Base-by-base conservation (phyloP, 2,113 vertebrate genomes). In the Ciconia boyciana region DNA sequence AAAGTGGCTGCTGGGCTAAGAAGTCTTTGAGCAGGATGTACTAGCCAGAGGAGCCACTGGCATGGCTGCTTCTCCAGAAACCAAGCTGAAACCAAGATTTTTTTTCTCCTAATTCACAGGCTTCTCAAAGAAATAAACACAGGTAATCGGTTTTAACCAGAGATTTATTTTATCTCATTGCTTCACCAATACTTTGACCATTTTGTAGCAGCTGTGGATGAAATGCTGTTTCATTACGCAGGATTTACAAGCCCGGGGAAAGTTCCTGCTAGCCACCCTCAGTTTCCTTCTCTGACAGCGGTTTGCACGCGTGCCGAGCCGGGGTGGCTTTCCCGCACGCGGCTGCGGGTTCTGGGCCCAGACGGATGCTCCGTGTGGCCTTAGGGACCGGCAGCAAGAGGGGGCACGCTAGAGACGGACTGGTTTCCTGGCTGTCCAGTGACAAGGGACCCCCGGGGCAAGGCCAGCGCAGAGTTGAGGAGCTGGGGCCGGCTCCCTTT, bases 281-380 rank as follows among this genome's bases (percentile, higher is more conserved):
- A 5, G 41, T 57, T 72, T 32, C 54, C 16, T 66, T 17, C 49
- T 26, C 5, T 4, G n/a, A 18, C 36, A 48, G 49, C 0, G 0
- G 5, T 39, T 14, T 24, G 14, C 28, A 2, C 0, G 2, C 1
- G 6, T 17, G n/a, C 54, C 1, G 2, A 51, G 54, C 29, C 13
- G 1, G 34, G 18, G 6, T 26, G 20, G 29, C 13, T 52, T 34
- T 32, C 39, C 17, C 3, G 4, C 51, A n/a, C 0, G 0, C 8
- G 9, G 16, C 52, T 13, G 1, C 0, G 0, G 21, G 6, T 6
- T 3, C 54, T 3, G 13, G 28, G 52, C 58, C 64, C 72, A 31
- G 24, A 8, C 0, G 0, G 44, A 14, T 22, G 29, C 36, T 62
- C 41, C 0, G 0, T 4, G 48, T 13, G 69, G 19, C 55, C 36